Conservation (phyloP, 2,888 invertebrate species). For the Agapostemon virescens region DNA sequence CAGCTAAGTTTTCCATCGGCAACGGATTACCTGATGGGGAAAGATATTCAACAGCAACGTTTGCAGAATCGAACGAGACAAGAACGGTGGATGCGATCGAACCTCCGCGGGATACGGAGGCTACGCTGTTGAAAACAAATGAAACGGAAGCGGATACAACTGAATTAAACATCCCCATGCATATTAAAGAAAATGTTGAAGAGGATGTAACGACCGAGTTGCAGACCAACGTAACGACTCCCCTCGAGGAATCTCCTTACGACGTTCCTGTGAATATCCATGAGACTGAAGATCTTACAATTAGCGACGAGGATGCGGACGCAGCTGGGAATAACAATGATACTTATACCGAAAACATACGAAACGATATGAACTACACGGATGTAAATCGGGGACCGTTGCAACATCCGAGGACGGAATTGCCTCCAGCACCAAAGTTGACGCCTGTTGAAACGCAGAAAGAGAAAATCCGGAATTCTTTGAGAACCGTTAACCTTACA, state of each 20-base stretch:
- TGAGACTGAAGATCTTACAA: background rate
- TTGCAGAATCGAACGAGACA: too few relatives aligned
- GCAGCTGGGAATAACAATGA: too few relatives aligned
- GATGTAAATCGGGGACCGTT: background rate
- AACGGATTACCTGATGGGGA: too few relatives aligned
- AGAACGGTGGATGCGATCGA: background rate
- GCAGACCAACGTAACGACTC: background rate
- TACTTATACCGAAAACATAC: background rate
- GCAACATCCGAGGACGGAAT: background rate
- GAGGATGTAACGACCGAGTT: background rate
- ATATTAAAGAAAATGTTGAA: background rate
- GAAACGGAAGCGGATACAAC: background rate
- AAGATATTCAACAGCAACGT: too few relatives aligned
- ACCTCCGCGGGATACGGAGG: background rate
- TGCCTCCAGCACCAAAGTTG: background rate
- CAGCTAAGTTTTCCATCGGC: slow-evolving; percentile 3
- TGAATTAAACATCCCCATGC: background rate
- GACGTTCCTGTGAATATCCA: background rate
- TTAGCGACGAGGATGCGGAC: background rate
- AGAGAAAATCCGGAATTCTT: background rate
- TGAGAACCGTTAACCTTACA: background rate
- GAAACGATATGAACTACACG: background rate
- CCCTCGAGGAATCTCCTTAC: background rate
- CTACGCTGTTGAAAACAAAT: background rate
- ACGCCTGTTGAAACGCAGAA: background rate